phyloP scores from a whole-genome alignment of 2,113 vertebrate genomes.

The Turdus rufiventris region DNA sequence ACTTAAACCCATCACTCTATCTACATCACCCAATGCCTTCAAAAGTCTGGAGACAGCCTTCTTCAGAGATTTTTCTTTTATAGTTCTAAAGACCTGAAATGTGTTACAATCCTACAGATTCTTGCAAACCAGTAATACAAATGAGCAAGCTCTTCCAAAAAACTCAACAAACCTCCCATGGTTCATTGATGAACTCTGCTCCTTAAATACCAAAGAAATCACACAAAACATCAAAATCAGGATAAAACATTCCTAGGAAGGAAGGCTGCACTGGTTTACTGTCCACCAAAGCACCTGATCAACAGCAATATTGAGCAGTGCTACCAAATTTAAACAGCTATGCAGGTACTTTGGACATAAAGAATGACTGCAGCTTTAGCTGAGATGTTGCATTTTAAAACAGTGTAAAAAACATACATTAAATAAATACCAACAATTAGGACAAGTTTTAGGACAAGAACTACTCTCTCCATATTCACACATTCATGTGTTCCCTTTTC shows the following conservation, averaged over 20 bases:
- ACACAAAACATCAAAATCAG: neutral
- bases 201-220: neutral
- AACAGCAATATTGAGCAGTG: neutral
- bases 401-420: neutral
- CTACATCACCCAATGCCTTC: neutral
- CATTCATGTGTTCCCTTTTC: neutral
- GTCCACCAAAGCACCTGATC: neutral
- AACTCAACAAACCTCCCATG: neutral
- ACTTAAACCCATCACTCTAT: neutral
- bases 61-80: neutral
- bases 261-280: neutral
- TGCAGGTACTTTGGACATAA: neutral
- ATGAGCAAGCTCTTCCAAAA: neutral
- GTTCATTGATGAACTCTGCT: neutral
- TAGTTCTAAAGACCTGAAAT: neutral
- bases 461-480: neutral
- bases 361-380: neutral
- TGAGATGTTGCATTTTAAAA: neutral
- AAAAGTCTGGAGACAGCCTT: neutral
- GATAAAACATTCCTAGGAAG: neutral
- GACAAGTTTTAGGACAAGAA: neutral
- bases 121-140: neutral
- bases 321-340: neutral
- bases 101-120: neutral
- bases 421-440: neutral